A percentile compares a stretch with the other conserved stretches of the same genome.
phyloP scores from a whole-genome alignment of 2,797 vertebrate genomes.

The Crossoptilon crossoptilon region DNA sequence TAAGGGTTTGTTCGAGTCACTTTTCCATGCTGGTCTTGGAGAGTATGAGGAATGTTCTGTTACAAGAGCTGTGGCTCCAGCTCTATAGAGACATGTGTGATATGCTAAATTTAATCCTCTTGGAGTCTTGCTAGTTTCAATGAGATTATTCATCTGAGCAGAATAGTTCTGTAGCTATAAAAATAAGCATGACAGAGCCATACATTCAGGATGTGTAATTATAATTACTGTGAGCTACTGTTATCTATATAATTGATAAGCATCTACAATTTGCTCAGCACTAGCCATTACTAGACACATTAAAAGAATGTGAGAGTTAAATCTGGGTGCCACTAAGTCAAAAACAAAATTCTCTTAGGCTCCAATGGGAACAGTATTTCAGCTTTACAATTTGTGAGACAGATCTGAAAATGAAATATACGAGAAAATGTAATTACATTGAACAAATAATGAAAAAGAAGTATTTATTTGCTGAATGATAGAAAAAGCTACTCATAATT shows the following conservation, averaged over 20 bases:
- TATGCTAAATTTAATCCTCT: constrained; percentile 42
- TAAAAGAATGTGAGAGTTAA: background rate
- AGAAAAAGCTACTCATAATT: background rate
- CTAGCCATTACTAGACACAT: background rate
- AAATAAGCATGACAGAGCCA: background rate
- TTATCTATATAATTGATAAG: background rate
- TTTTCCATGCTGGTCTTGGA: constrained; percentile 13
- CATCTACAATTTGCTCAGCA: background rate
- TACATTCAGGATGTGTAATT: background rate
- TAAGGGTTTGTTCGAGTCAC: constrained; percentile 17
- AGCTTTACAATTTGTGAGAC: background rate
- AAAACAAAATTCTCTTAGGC: background rate
- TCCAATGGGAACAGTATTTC: background rate
- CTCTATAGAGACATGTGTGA: background rate
- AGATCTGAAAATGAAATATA: background rate
- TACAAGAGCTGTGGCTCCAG: constrained; percentile 2
- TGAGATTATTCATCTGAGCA: constrained; percentile 30
- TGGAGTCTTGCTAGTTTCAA: background rate
- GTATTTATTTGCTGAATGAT: background rate
- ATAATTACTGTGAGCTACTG: background rate
- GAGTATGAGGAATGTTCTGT: constrained; percentile 20
- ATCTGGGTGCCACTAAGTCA: background rate
- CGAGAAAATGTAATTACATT: background rate
- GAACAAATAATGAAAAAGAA: background rate
- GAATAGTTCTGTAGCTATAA: constrained; percentile 9